Evolutionary conservation across 1,140 invertebrate species (phyloP), one percentile per base, ranked within the genome.

Genomic region (Macrocentrus cingulum): DNA sequence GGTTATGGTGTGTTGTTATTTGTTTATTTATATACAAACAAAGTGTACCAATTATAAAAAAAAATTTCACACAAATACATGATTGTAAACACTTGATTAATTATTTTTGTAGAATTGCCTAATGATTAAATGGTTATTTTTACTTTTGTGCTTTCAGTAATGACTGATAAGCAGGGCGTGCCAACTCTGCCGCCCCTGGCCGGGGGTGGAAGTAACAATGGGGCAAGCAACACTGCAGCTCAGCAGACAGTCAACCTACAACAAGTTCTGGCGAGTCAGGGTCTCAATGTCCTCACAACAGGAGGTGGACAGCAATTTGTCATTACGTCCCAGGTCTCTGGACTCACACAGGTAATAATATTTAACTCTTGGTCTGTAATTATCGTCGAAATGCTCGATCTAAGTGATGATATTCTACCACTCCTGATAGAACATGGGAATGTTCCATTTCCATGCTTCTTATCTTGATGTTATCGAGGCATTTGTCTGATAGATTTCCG

Each of bases 141-240:
- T 48, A 11, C 72, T 77, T n/a, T 65, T 79, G 77, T 70, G 66
- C 77, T 65, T 76, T 72, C 68, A 79, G 76, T 77, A 70, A 81
- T 81, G 80, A 80, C 74, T 73, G 79, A 81, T 72, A 80, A 80
- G 65, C 79, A 81, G 68, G 64, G 68, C 66, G 62, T 68, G 67
- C 67, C 76, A 72, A 77, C 68, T 68, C 67, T 79, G 64, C 76
- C 76, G 67, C 77, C 77, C 77, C 76, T 79, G 45, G 65, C 66
- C 59, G 67, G 70, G 69, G 76, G 78, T 75, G 71, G 72, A 71
- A 74, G 72, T 66, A 65, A 69, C 64, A 77, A 74, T 56, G 77
- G 74, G 75, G 74, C 69, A 61, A 70, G 69, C 55, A 71, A 62
- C 68, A 78, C 70, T 61, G 65, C 70, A 66, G 62, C 69, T 59